Conservation (phyloP, 2,888 invertebrate genomes). For the Micoletzkya japonica region DNA sequence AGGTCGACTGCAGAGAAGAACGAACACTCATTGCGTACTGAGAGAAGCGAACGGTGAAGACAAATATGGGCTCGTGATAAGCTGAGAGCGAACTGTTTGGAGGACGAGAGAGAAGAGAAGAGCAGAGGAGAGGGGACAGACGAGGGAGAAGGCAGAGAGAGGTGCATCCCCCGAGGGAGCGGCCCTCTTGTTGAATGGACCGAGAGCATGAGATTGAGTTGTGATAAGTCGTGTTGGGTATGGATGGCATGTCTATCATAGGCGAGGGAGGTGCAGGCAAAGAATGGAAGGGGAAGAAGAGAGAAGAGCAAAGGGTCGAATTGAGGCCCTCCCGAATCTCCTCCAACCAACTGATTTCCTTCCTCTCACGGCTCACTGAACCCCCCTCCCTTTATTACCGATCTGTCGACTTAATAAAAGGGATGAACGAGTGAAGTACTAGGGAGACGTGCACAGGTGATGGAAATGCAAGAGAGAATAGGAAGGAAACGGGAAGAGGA, state of each 20-base stretch:
- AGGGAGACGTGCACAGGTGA: not conserved
- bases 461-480: not conserved
- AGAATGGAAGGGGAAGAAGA: not conserved
- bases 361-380: not conserved
- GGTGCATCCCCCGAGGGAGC: not conserved
- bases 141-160: not conserved
- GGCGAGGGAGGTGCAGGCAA: not conserved
- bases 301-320: too few species aligned
- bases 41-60: not conserved
- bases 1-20: not conserved
- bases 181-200: not conserved
- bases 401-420: not conserved
- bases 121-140: not conserved
- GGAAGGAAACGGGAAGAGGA: not conserved
- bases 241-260: too few species aligned
- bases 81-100: not conserved
- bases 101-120: not conserved
- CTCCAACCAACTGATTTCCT: not conserved
- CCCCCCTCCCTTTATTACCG: constrained; percentile 4
- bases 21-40: not conserved
- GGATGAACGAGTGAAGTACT: not conserved
- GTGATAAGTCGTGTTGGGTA: too few species aligned
- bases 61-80: not conserved
- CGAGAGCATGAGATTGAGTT: not conserved
- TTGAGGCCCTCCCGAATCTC: too few species aligned